Base-by-base conservation (phyloP, 2,888 invertebrate genomes). In the Drosophila yooni region DNA sequence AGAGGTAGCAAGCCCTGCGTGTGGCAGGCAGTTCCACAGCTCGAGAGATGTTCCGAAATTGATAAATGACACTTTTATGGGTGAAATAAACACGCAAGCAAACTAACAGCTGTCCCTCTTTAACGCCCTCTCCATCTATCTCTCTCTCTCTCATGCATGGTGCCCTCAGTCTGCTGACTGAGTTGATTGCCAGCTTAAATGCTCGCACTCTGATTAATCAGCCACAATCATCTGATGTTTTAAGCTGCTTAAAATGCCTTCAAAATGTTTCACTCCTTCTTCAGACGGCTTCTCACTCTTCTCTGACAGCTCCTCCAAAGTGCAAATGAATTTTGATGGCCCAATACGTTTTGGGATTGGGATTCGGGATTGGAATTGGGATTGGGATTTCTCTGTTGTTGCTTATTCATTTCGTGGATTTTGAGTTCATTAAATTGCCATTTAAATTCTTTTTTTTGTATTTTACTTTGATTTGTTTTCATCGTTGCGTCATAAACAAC, bases 51-150 rank as follows among this genome's bases (percentile, higher is more conserved):
- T 69, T 69, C 54, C 62, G 54, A 82, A 89, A 81, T 90, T 88
- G 87, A 90, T 88, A 88, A 88, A 88, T 90, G 87, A 90, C 87
- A 88, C 89, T 89, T 88, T 88, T 90, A 88, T 88, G 84, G 81
- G 54, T 76, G 79, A 89, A 86, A 88, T 79, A 74, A 87, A 81
- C 79, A 73, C 72, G 60, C 74, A 67, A 62, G 52, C 57, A 48
- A 40, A 27, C 36, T 27, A 25, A 21, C 38, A 38, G 15, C 48
- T 27, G 34, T 34, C 52, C 29, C n/a, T 10, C 40, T 57, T 52
- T 31, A 25, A 10, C 29, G n/a, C 63, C 15, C 38, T 31, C 62
- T 18, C 31, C n/a, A 48, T 34, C 36, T 25, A 38, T 10, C 53
- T n/a, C 46, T n/a, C 27, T 11, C 40, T 13, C 38, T 43, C 46